Base-by-base conservation (phyloP, 2,888 invertebrate genomes). In the Cheilosia variabilis region DNA sequence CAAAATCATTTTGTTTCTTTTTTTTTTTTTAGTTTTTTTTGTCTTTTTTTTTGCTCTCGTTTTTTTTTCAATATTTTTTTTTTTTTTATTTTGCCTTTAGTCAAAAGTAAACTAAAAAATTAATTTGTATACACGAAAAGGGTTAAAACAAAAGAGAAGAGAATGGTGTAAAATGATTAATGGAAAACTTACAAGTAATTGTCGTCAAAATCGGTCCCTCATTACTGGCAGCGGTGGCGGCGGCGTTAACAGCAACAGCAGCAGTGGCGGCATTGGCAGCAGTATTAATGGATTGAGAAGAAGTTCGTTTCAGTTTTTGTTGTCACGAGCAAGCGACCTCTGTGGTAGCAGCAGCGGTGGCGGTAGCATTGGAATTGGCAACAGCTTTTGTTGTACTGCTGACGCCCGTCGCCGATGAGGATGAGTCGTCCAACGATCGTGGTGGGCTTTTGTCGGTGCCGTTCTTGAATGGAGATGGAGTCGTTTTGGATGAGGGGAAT, bases 311-410 rank as follows among this genome's bases (percentile, higher is more conserved):
- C 17, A 88, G 27, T 63, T 87, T 80, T 88, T 89, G 89, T 90
- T 90, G 92, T 92, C 92, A 92, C 92, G 92, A 92, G 78, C 92
- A 92, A 60, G 91, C 91, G 52, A 92, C 92, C 88, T 92, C 92
- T 62, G 92, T 87, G 55, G 89, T 76, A 50, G 87, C 52, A 53
- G 86, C 73, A 78, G 88, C 78, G 19, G 88, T 45, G 43, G 79
- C 34, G 63, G 77, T 43, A 31, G 19, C 50, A 24, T 47, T 73
- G 43, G 82, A 37, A 71, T 75, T 79, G 65, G 84, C 31, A 60
- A 86, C 78, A 34, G 53, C 43, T 72, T 78, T 83, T 27, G 83
- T 87, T 55, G 87, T 87, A 60, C 82, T 83, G 50, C 72, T 79
- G n/a, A 87, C 87, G 58, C 41, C 60, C 86, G 77, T 60, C 88